Conservation (phyloP, 2,113 vertebrate species). For the Pachycephala philippinensis region DNA sequence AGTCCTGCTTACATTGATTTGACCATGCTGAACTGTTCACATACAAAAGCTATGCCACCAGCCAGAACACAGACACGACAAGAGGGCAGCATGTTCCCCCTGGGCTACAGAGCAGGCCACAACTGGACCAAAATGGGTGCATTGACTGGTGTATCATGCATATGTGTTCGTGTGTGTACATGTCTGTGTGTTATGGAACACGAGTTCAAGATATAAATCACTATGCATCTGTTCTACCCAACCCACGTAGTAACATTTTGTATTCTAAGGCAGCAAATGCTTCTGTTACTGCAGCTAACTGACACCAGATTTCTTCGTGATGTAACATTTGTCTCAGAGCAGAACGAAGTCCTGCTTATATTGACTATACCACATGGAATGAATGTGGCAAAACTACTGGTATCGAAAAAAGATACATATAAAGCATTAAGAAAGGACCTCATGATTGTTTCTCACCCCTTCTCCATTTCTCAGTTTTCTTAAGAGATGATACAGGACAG, state of each 20-base stretch:
- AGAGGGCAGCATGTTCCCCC: neutral
- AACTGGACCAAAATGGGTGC: accelerated
- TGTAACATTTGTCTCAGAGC: neutral
- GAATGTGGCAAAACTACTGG: neutral
- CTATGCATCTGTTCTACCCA: neutral
- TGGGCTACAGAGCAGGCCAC: neutral
- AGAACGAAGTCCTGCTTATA: neutral
- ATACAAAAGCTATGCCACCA: neutral
- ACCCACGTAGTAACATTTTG: neutral
- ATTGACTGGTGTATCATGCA: accelerated
- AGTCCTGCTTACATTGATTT: neutral
- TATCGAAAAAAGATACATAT: neutral
- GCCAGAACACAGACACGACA: accelerated
- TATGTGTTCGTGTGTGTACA: neutral
- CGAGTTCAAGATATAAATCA: neutral
- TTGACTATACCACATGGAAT: neutral
- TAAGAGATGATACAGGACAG: neutral
- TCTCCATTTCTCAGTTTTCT: neutral
- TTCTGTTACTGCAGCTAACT: neutral
- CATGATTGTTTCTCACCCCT: neutral
- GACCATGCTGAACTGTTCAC: neutral
- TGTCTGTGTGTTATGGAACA: neutral
- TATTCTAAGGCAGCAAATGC: neutral
- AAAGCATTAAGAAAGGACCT: neutral
- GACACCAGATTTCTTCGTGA: neutral